These are phyloP conservation scores for Megathymus violae DNA, from an alignment of 1,140 invertebrate genomes.

Conservation along the genomic window DNA sequence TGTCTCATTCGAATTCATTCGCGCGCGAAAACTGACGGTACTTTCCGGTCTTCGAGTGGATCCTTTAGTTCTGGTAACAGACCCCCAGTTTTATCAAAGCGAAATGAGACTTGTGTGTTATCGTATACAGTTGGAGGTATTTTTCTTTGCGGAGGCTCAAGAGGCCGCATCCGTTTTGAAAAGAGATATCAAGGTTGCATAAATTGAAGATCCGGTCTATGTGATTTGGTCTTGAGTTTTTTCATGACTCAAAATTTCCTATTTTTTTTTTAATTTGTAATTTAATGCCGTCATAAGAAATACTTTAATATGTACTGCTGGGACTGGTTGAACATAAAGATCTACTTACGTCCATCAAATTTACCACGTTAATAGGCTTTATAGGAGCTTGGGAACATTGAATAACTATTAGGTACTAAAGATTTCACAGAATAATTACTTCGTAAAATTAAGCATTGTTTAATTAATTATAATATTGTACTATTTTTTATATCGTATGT, in stretches of 20 bases:
- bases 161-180: slow-evolving; percentile 63
- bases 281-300: too few species aligned
- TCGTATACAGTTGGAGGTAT: slow-evolving; percentile 44
- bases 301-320: too few species aligned
- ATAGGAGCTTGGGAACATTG: too few species aligned
- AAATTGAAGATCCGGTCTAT: slow-evolving; percentile 10
- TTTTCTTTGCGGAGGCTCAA: slow-evolving; percentile 47
- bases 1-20: slow-evolving; percentile 55
- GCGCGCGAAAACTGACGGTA: slow-evolving; percentile 71
- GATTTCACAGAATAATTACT: too few species aligned
- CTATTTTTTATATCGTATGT: too few species aligned
- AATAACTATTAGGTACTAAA: too few species aligned
- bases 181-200: slow-evolving; percentile 30
- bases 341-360: too few species aligned
- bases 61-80: slow-evolving; percentile 41
- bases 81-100: not conserved
- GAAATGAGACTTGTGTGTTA: slow-evolving; percentile 23
- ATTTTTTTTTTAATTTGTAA: too few species aligned
- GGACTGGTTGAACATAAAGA: too few species aligned
- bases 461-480: too few species aligned
- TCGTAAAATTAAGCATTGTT: too few species aligned
- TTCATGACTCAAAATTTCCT: not conserved
- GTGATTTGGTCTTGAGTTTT: not conserved
- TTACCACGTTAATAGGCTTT: too few species aligned
- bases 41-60: slow-evolving; percentile 75